Percentiles rank a stretch among this genome's conserved stretches.
Evolutionary conservation across 2,888 invertebrate genomes (phyloP).

Genomic region (Coremacera marginata): DNA sequence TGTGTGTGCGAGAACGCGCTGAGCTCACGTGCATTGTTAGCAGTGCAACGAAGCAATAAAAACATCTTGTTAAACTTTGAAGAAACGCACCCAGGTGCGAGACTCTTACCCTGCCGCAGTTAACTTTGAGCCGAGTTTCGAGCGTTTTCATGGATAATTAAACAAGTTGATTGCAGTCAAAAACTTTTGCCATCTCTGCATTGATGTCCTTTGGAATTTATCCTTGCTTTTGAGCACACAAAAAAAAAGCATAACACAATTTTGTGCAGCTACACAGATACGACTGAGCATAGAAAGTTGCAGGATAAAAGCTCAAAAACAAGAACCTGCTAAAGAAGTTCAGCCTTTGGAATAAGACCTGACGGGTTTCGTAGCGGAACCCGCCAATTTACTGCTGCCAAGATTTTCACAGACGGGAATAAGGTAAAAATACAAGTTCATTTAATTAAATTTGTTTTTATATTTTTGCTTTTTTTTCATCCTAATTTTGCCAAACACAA

Average conservation of each 20-base stretch:
- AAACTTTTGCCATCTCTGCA: constrained; percentile 40
- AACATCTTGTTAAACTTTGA: constrained; percentile 39
- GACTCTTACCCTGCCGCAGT: not conserved
- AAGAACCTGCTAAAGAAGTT: not conserved
- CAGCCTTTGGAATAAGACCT: constrained; percentile 40
- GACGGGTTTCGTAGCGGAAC: constrained; percentile 57
- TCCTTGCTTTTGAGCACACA: not conserved
- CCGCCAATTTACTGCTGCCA: constrained; percentile 65
- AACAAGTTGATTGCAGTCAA: constrained; percentile 57
- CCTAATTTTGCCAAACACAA: not conserved
- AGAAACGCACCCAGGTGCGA: constrained; percentile 28
- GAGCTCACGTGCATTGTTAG: constrained; percentile 29
- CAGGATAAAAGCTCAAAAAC: no score
- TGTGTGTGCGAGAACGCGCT: not conserved
- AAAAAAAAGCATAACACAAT: not conserved
- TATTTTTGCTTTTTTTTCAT: no score
- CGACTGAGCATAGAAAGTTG: not conserved
- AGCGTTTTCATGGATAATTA: constrained; percentile 62
- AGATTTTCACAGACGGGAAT: constrained; percentile 71
- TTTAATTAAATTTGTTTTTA: no score
- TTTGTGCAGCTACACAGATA: not conserved
- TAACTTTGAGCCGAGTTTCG: constrained; percentile 22
- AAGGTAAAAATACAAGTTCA: constrained; percentile 60
- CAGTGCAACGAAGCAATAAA: constrained; percentile 48
- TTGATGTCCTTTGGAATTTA: constrained; percentile 3